A percentile compares a stretch with the other conserved stretches of the same genome.
Evolutionary conservation across 2,888 invertebrate species (phyloP).

Genomic region (Junonia oenone): DNA sequence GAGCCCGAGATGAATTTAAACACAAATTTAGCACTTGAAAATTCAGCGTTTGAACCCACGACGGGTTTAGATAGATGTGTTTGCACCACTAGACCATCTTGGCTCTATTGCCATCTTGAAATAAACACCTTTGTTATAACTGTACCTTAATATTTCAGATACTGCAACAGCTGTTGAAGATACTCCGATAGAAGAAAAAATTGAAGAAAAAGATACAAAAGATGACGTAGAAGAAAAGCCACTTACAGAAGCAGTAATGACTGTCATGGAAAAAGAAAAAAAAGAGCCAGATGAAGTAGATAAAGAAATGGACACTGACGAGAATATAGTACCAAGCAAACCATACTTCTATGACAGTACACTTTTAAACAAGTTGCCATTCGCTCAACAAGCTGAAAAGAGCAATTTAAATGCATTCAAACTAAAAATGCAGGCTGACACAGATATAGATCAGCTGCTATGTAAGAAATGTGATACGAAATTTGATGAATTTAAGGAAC

Average conservation of each 20-base stretch:
- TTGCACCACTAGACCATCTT: no score
- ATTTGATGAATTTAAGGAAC: slow-evolving; percentile 67
- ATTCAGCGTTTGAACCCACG: no score
- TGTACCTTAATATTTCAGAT: slow-evolving; percentile 16
- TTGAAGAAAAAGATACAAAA: neutral
- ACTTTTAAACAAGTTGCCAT: slow-evolving; percentile 47
- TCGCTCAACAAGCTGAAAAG: slow-evolving; percentile 58
- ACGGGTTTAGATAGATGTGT: no score
- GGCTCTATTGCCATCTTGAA: neutral
- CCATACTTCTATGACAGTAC: slow-evolving; percentile 24
- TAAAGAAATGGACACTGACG: slow-evolving; percentile 16
- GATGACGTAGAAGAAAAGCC: slow-evolving; percentile 20
- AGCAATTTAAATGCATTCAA: slow-evolving; percentile 60
- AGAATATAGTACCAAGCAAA: slow-evolving; percentile 17
- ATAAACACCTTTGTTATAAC: neutral
- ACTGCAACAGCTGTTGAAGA: slow-evolving; percentile 14
- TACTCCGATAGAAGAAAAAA: neutral
- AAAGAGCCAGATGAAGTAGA: slow-evolving; percentile 13
- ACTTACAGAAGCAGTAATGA: slow-evolving; percentile 24
- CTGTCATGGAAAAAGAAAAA: slow-evolving; percentile 14
- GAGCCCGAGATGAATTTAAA: no score
- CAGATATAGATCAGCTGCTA: slow-evolving; percentile 56
- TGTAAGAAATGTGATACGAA: slow-evolving; percentile 77
- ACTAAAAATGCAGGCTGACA: slow-evolving; percentile 54
- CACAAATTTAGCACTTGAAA: no score